Base-by-base conservation (phyloP, 2,113 vertebrate genomes). In the Amazona vittata region DNA sequence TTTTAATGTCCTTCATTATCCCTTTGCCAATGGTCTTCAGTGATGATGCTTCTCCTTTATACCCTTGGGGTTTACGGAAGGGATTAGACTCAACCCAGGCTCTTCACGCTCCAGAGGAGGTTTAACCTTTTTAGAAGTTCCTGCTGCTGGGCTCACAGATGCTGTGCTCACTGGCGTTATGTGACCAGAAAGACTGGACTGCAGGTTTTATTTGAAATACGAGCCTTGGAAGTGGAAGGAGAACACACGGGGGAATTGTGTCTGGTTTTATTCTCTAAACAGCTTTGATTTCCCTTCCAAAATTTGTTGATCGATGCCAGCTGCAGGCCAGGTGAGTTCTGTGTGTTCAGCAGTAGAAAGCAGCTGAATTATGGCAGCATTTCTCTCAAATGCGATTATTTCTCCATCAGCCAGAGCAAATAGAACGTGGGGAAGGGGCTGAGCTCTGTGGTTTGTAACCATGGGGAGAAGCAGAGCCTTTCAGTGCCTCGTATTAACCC, bases 401-500 rank as follows among this genome's bases (percentile, higher is more conserved):
- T 77, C 70, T 21, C 29, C 18, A 3, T 21, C 4, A 20, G 22
- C 22, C 39, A 41, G 49, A 29, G 24, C 18, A 59, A 5, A 9
- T 0, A 9, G 17, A 44, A 31, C 0, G 2, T 81, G 68, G n/a
- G 57, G 31, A 74, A 86, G 49, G 28, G 67, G 13, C 59, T 63
- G 13, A 59, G 57, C 57, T n/a, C 13, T 59, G 9, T n/a, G 33
- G 33, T 15, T 59, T 59, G 20, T n/a, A n/a, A 22, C 57, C 57
- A 1, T 3, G 6, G 29, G 14, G 33, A 43, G 62, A 31, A 78
- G 60, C 46, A 67, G 47, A 93, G 17, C 50, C 24, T 67, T 49
- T 41, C 33, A 0, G 1, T 41, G 41, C 60, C 50, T 75, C 0
- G 0, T 1, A 2, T 41, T 60, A 59, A 14, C 4, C 37, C 35